Evolutionary conservation across 2,888 invertebrate genomes (phyloP).

Genomic region (Philaethria dido): DNA sequence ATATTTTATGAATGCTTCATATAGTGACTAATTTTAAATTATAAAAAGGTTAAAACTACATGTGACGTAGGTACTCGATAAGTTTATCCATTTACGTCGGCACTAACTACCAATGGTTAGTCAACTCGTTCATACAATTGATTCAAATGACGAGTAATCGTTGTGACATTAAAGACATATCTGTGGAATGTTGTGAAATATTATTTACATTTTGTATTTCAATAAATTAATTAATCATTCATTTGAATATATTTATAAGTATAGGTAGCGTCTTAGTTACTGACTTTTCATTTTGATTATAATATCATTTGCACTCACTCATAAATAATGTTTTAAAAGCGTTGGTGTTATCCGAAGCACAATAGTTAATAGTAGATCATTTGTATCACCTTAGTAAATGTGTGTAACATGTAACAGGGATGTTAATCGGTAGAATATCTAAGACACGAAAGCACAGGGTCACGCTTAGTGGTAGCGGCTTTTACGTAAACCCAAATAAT

Average conservation of each 20-base stretch:
- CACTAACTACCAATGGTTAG: constrained; percentile 16
- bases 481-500: constrained; percentile 61
- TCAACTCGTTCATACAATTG: constrained; percentile 10
- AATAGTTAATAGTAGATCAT: not conserved
- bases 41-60: not conserved
- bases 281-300: not conserved
- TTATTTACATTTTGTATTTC: not conserved
- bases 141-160: not conserved
- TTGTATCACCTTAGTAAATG: not conserved
- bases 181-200: constrained; percentile 8
- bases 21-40: constrained; percentile 12
- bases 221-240: not conserved
- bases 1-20: constrained; percentile 1
- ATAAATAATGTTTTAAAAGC: not conserved
- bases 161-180: not conserved
- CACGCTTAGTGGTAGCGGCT: constrained; percentile 54
- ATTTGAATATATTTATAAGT: constrained; percentile 1
- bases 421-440: constrained; percentile 49
- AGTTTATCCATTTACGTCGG: constrained; percentile 13
- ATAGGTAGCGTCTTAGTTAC: not conserved
- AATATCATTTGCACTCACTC: not conserved
- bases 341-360: not conserved
- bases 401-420: constrained; percentile 23
- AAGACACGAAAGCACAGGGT: constrained; percentile 56
- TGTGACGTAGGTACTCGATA: constrained; percentile 7